Conservation (phyloP, 2,113 vertebrate genomes). For the Pseudolaguvia tuberculata region DNA sequence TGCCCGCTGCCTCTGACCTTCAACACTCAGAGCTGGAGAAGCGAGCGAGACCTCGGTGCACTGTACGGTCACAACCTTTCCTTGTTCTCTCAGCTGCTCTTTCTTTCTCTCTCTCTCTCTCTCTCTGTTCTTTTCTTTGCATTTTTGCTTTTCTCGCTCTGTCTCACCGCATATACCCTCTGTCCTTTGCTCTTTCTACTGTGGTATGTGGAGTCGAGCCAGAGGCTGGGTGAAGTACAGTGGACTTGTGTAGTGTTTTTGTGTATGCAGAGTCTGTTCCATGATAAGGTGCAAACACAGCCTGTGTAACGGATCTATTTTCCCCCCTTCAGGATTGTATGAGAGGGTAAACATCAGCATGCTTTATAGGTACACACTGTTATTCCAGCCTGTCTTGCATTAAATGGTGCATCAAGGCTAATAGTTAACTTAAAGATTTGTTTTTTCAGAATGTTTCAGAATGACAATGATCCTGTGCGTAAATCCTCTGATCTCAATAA, state of each 20-base stretch:
- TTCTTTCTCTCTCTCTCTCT: conserved; percentile 22
- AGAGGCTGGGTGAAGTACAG: conserved; percentile 25
- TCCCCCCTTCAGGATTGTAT: neutral
- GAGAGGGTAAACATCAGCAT: neutral
- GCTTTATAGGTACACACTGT: neutral
- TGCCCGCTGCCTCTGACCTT: conserved; percentile 34
- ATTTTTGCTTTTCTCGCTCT: conserved; percentile 41
- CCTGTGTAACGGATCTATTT: neutral
- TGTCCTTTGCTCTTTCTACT: conserved; percentile 18
- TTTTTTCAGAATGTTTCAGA: no score
- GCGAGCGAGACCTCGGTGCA: conserved; percentile 20
- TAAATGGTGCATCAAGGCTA: neutral
- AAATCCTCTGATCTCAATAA: no score
- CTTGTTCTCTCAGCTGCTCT: conserved; percentile 41
- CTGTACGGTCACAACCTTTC: conserved; percentile 14
- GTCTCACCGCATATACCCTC: neutral
- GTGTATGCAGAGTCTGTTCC: conserved; percentile 18
- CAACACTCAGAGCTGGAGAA: conserved; percentile 27
- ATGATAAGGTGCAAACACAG: conserved; percentile 22
- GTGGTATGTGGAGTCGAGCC: conserved; percentile 20
- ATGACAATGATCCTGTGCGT: no score
- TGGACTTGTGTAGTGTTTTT: conserved; percentile 19
- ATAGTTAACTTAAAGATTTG: neutral
- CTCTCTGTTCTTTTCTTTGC: conserved; percentile 36
- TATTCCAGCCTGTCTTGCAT: neutral